Evolutionary conservation across 2,113 vertebrate species (phyloP), one percentile per base, ranked within the genome.

Genomic region (Chaenogobius annularis): DNA sequence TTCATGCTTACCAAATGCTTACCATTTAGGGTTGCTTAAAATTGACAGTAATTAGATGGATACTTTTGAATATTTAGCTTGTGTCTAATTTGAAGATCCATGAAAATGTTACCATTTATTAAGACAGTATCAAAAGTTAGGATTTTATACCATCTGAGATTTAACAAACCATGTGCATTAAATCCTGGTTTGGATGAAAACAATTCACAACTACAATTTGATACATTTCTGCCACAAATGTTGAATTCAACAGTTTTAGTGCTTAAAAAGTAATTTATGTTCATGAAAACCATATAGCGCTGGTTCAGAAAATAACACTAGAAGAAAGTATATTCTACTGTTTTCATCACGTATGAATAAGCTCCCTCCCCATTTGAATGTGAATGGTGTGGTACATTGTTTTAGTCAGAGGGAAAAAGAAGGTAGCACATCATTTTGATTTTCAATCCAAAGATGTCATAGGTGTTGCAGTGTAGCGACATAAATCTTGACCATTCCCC

Each of bases 401-500:
- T 63, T 19, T 1, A 40, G 61, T 37, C 61, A 40, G 26, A n/a
- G 3, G 19, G 61, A 54, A 54, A 10, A 63, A n/a, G 35, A 10
- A 40, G 17, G 35, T 10, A 20, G 35, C 6, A n/a, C n/a, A 10
- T n/a, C 43, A 47, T 23, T 79, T 63, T 73, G 31, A 73, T 75
- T 12, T 64, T 73, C 55, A 35, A 59, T 70, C 31, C 15, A 19
- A 63, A 40, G 8, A 35, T 63, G 31, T 63, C 61, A 63, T 20
- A n/a, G 15, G 35, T 63, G 44, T 68, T 66, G 37, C 37, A 3
- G 78, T 63, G 61, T 40, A 56, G 68, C 61, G 15, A 48, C 52
- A 59, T 31, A 50, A 74, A 73, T 70, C 74, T 73, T 62, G 69
- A 75, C 83, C 58, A 22, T 26, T 63, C 40, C 61, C 61, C 68